phyloP scores from a whole-genome alignment of 2,888 invertebrate species.

The Mythimna impura region DNA sequence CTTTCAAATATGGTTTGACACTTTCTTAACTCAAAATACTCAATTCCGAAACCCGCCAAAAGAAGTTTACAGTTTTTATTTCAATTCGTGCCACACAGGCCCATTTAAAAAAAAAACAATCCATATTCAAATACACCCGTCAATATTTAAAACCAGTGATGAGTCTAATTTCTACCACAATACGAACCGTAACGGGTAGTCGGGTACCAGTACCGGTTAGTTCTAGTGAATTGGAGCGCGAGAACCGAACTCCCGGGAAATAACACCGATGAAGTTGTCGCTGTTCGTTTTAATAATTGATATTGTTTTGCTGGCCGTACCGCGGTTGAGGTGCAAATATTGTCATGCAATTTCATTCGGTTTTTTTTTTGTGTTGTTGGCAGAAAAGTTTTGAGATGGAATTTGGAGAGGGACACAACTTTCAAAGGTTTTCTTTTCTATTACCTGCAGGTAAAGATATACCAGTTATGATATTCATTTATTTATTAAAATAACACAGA shows the following conservation, averaged over 20 bases:
- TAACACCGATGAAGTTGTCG: constrained; percentile 65
- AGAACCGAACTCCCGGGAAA: constrained; percentile 66
- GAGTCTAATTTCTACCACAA: constrained; percentile 60
- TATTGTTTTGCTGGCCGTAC: constrained; percentile 57
- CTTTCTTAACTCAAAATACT: too few relatives aligned
- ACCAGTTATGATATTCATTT: too few relatives aligned
- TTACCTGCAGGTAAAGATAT: too few relatives aligned
- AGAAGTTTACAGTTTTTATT: too few relatives aligned
- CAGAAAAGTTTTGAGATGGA: constrained; percentile 14
- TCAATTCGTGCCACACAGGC: background rate
- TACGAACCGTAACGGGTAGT: constrained; percentile 30
- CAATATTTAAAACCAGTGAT: constrained; percentile 54
- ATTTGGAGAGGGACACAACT: background rate
- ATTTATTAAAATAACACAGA: too few relatives aligned
- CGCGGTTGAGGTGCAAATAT: constrained; percentile 37
- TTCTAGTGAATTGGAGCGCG: constrained; percentile 66
- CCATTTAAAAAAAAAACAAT: background rate
- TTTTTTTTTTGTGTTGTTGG: constrained; percentile 24
- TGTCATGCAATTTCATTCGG: constrained; percentile 33
- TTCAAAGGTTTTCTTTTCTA: too few relatives aligned
- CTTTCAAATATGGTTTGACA: too few relatives aligned
- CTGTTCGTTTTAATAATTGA: constrained; percentile 64
- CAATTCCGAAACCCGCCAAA: too few relatives aligned
- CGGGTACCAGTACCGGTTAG: constrained; percentile 44
- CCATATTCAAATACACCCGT: constrained; percentile 21